A percentile compares a stretch with the other conserved stretches of the same genome.
These are phyloP conservation scores for Sipha flava DNA, from an alignment of 1,140 invertebrate genomes.

Conservation along the genomic window DNA sequence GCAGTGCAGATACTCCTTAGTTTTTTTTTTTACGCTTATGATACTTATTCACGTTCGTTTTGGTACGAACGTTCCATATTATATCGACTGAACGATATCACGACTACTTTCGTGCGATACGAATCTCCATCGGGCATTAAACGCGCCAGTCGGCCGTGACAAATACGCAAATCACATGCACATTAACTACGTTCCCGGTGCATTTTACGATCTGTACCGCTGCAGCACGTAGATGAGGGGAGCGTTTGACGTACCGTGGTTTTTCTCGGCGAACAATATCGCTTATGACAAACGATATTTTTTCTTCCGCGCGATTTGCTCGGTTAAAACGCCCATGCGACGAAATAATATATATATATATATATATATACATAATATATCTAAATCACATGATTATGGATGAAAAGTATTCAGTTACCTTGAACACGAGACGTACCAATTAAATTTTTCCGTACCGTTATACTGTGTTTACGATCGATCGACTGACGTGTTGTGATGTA, in stretches of 20 bases:
- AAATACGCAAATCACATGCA: constrained; percentile 7
- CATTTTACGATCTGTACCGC: background rate
- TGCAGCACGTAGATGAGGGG: background rate
- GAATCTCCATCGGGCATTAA: background rate
- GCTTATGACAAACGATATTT: background rate
- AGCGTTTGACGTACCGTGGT: background rate
- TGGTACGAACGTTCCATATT: background rate
- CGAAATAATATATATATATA: too few species aligned
- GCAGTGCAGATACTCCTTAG: too few species aligned
- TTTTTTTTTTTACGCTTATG: too few species aligned
- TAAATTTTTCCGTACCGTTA: too few species aligned
- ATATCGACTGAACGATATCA: background rate
- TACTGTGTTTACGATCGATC: too few species aligned
- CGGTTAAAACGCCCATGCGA: background rate
- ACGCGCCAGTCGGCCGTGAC: background rate
- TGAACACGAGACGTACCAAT: too few species aligned
- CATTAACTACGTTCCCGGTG: background rate
- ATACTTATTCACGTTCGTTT: background rate
- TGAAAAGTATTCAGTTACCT: too few species aligned
- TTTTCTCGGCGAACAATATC: background rate
- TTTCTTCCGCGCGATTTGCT: background rate
- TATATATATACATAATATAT: too few species aligned
- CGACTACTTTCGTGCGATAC: background rate
- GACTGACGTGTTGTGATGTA: too few species aligned
- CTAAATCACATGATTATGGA: too few species aligned